phyloP scores from a whole-genome alignment of 2,888 invertebrate species.

The Pristionchus exspectatus region DNA sequence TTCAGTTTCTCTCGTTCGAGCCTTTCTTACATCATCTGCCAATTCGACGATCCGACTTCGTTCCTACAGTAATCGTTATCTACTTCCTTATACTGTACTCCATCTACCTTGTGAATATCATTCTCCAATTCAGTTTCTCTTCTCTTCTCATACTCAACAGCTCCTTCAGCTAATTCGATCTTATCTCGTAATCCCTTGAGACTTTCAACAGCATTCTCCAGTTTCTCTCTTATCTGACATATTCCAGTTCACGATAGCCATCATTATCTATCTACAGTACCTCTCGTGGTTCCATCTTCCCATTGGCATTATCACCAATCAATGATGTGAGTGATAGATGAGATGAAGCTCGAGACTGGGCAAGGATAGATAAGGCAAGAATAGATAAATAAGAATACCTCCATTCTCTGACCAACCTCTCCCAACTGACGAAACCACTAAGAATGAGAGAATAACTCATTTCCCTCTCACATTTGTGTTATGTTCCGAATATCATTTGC shows the following conservation, averaged over 20 bases:
- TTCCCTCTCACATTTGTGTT: background rate
- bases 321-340: slow-evolving; percentile 4
- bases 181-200: slow-evolving; percentile 25
- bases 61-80: background rate
- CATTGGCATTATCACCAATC: background rate
- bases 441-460: background rate
- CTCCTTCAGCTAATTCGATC: slow-evolving; percentile 27
- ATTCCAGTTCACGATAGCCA: background rate
- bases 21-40: slow-evolving; percentile 30
- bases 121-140: slow-evolving; percentile 32
- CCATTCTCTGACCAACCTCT: background rate
- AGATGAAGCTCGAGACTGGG: slow-evolving; percentile 6
- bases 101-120: slow-evolving; percentile 2
- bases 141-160: slow-evolving; percentile 1
- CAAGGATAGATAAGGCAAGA: background rate
- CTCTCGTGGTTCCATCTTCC: slow-evolving; percentile 22
- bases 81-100: background rate
- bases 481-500: background rate
- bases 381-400: background rate
- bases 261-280: background rate
- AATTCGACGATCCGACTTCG: slow-evolving; percentile 4
- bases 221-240: slow-evolving; percentile 2
- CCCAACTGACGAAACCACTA: background rate
- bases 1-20: slow-evolving; percentile 40
- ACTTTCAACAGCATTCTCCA: slow-evolving; percentile 33